Percentiles rank a stretch among this genome's conserved stretches.
phyloP scores from a whole-genome alignment of 2,797 vertebrate species.

The Valencia hispanica region DNA sequence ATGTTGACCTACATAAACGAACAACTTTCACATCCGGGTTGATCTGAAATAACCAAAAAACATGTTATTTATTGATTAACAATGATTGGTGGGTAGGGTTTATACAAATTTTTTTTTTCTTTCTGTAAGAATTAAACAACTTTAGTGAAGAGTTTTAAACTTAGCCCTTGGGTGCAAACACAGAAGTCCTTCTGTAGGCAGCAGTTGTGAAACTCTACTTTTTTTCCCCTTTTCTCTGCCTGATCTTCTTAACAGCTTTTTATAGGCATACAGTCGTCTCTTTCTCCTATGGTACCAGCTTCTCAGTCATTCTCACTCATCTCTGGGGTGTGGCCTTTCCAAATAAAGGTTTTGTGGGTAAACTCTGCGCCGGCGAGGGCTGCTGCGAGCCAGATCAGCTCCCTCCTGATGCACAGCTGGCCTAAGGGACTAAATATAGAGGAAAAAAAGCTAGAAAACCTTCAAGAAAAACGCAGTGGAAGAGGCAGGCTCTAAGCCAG shows the following conservation, averaged over 20 bases:
- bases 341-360: conserved; percentile 59
- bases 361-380: conserved; percentile 25
- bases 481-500: conserved; percentile 13
- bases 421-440: conserved; percentile 62
- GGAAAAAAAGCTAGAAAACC: conserved; percentile 9
- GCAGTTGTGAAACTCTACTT: background rate
- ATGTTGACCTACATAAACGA: background rate
- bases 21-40: background rate
- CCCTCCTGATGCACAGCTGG: conserved; percentile 58
- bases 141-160: background rate
- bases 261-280: conserved; percentile 29
- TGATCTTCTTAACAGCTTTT: conserved; percentile 16
- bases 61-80: background rate
- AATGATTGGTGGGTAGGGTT: background rate
- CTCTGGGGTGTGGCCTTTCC: conserved; percentile 50
- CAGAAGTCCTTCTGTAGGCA: background rate
- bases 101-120: background rate
- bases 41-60: background rate
- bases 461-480: conserved; percentile 25
- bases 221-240: background rate
- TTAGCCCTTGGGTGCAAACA: background rate
- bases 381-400: conserved; percentile 39
- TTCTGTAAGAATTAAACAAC: background rate
- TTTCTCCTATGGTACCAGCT: conserved; percentile 10
- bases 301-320: conserved; percentile 39